Conservation (phyloP, 2,113 vertebrate genomes). For the Aplodontia rufa region DNA sequence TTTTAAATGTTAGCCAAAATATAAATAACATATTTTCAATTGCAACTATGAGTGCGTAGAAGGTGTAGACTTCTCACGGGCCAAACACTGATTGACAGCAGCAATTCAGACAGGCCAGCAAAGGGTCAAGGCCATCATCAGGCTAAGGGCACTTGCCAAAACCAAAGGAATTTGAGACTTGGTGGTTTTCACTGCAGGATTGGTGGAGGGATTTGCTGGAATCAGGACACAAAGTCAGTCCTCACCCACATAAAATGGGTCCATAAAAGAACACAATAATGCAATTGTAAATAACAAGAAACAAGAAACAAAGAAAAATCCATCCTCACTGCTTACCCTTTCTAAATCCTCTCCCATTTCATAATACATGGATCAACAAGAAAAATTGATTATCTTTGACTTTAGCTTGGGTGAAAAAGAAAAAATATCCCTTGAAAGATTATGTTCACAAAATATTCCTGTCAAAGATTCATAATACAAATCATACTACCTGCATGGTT, state of each 20-base stretch:
- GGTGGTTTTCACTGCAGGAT: not conserved
- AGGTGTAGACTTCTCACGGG: not conserved
- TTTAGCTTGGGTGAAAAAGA: not conserved
- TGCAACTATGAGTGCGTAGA: not conserved
- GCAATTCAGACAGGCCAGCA: not conserved
- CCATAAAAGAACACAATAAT: not conserved
- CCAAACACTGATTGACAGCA: not conserved
- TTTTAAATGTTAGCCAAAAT: slow-evolving; percentile 55
- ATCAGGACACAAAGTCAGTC: not conserved
- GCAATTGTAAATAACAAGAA: not conserved
- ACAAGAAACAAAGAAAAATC: not conserved
- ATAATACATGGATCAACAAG: not conserved
- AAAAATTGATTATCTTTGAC: not conserved
- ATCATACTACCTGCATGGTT: not conserved
- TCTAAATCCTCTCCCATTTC: not conserved
- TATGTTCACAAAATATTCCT: not conserved
- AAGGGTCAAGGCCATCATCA: not conserved
- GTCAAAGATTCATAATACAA: not conserved
- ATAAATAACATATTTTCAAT: slow-evolving; percentile 43
- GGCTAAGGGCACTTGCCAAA: not conserved
- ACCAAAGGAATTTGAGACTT: not conserved
- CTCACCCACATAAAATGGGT: not conserved
- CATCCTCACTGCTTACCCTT: not conserved
- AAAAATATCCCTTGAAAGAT: not conserved
- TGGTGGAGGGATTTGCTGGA: not conserved